phyloP scores from a whole-genome alignment of 2,888 invertebrate genomes.

The Resseliella maxima region DNA sequence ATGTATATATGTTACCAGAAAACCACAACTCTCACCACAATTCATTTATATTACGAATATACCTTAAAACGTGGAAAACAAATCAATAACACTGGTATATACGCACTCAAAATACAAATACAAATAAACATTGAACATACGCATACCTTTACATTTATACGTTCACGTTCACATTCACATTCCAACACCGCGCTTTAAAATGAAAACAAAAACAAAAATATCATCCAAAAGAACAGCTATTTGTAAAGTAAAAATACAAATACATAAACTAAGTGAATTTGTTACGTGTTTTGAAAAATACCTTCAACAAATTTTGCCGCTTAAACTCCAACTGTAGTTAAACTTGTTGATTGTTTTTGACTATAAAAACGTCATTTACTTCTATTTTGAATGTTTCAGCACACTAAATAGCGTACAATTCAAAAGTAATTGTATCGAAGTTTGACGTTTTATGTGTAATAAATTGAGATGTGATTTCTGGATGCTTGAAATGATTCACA shows the following conservation, averaged over 20 bases:
- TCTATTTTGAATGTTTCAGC: no score
- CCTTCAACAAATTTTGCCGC: background rate
- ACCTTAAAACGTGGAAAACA: no score
- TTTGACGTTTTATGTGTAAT: background rate
- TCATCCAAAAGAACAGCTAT: background rate
- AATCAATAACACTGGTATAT: no score
- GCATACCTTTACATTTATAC: no score
- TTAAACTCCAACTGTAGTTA: background rate
- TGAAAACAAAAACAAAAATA: background rate
- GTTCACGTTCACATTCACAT: no score
- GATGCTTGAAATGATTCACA: background rate
- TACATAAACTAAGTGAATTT: background rate
- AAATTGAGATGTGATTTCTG: background rate
- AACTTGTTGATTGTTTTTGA: background rate
- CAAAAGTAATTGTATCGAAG: background rate
- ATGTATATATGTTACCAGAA: background rate
- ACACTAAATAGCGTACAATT: background rate
- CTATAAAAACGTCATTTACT: no score
- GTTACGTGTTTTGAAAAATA: constrained; percentile 11
- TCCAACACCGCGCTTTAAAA: background rate
- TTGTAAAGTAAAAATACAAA: background rate
- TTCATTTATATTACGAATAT: no score
- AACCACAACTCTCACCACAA: constrained; percentile 33
- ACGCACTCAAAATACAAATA: background rate
- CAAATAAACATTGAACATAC: background rate